Conservation (phyloP, 2,113 vertebrate species). For the Capreolus pygargus region DNA sequence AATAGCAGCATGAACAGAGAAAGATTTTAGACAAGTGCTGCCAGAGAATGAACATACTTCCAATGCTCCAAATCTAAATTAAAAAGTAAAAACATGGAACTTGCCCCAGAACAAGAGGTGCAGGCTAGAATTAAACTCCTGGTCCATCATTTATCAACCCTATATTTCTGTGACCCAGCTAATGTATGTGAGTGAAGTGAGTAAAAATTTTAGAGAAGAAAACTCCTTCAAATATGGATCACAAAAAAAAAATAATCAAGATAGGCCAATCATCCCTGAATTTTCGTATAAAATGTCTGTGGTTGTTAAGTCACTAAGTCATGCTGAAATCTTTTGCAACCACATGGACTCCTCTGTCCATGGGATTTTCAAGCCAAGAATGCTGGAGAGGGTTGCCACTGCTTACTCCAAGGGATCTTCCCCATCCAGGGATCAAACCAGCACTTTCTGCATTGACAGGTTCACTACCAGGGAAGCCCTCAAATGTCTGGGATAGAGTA, state of each 20-base stretch:
- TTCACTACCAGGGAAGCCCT: background rate
- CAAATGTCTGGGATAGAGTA: background rate
- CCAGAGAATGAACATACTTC: background rate
- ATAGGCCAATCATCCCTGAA: background rate
- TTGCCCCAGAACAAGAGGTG: background rate
- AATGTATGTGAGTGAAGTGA: background rate
- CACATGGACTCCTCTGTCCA: background rate
- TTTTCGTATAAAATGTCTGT: background rate
- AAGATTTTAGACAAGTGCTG: background rate
- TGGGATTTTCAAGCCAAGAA: background rate
- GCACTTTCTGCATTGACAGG: background rate
- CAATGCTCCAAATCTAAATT: background rate
- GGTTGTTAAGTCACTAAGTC: background rate
- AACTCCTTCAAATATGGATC: background rate
- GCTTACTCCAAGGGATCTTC: background rate
- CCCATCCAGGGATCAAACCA: background rate
- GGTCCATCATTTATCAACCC: background rate
- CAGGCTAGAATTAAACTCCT: background rate
- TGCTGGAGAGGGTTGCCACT: background rate
- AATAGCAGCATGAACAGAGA: background rate
- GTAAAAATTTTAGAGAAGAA: background rate
- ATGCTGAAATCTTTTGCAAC: background rate
- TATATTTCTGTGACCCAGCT: background rate
- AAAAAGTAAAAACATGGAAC: background rate
- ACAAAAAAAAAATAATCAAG: background rate